Conservation (phyloP, 2,888 invertebrate species). For the Eilema sororculum region DNA sequence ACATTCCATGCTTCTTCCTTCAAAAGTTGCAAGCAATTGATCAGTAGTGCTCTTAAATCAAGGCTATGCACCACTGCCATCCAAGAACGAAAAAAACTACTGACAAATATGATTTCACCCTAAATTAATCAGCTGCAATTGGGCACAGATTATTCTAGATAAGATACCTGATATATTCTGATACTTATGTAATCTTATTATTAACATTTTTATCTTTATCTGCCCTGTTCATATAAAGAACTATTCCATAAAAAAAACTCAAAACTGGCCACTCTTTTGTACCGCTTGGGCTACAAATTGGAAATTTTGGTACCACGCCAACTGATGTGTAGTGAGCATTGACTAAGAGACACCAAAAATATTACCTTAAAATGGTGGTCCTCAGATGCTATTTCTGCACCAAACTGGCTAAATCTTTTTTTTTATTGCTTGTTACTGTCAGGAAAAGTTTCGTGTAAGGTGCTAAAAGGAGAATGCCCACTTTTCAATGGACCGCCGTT, state of each 20-base stretch:
- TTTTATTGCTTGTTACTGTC: too few relatives aligned
- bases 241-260: background rate
- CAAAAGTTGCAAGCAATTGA: background rate
- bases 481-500: too few relatives aligned
- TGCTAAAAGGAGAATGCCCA: too few relatives aligned
- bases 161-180: background rate
- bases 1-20: too few relatives aligned
- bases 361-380: too few relatives aligned
- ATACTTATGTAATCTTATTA: slow-evolving; percentile 3
- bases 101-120: background rate
- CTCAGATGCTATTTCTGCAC: too few relatives aligned
- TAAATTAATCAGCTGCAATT: background rate
- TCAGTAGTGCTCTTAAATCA: background rate
- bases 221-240: background rate
- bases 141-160: background rate
- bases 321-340: too few relatives aligned
- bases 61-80: background rate
- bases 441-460: too few relatives aligned
- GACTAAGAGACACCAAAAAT: too few relatives aligned
- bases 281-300: too few relatives aligned
- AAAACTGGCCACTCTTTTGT: background rate
- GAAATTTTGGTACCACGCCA: too few relatives aligned
- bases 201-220: background rate
- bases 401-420: too few relatives aligned
- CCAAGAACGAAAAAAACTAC: background rate